A percentile compares a stretch with the other conserved stretches of the same genome.
Conservation (phyloP, 2,797 vertebrate species). For the Chiroxiphia lanceolata region DNA sequence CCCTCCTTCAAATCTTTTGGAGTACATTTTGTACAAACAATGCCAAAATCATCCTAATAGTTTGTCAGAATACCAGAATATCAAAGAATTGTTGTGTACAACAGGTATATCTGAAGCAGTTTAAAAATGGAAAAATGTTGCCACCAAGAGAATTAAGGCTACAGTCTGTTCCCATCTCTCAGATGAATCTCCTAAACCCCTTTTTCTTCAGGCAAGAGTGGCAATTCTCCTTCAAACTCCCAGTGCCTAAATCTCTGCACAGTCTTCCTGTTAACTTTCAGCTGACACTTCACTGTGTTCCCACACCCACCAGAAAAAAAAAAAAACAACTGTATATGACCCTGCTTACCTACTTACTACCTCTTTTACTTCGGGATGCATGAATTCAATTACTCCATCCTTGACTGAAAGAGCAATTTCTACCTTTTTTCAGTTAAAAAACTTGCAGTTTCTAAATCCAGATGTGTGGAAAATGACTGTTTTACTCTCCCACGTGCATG, state of each 20-base stretch:
- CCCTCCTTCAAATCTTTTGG: neutral
- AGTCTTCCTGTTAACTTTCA: neutral
- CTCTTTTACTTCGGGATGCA: neutral
- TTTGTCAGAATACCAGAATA: too few relatives aligned
- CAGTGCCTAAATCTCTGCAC: neutral
- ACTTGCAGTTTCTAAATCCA: neutral
- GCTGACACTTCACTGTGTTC: neutral
- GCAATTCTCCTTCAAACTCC: neutral
- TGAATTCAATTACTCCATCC: neutral
- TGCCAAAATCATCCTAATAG: neutral
- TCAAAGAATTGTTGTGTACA: neutral
- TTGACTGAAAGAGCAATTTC: neutral
- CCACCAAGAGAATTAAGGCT: neutral
- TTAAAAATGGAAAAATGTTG: neutral
- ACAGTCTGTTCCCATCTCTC: neutral
- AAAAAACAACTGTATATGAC: neutral
- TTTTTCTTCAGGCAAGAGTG: neutral
- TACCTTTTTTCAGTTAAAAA: neutral
- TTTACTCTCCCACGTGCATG: neutral
- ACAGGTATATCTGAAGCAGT: neutral
- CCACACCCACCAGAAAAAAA: neutral
- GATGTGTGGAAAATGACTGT: neutral
- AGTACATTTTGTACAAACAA: neutral
- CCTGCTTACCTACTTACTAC: neutral
- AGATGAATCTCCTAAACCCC: neutral